Conservation (phyloP, 1,140 invertebrate genomes). For the Neelides sp. region DNA sequence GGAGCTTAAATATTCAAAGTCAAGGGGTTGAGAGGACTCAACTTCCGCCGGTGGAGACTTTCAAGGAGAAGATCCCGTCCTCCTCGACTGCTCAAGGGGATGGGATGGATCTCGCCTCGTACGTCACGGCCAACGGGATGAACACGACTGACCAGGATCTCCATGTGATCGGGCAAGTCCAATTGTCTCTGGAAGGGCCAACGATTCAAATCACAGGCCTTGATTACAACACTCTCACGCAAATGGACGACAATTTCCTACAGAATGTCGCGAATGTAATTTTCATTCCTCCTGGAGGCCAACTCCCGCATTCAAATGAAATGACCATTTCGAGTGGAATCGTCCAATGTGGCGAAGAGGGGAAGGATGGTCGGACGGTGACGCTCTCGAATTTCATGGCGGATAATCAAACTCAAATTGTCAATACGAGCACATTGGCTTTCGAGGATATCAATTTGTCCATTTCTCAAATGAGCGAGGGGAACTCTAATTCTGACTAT, state of each 20-base stretch:
- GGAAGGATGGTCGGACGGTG: too few species aligned
- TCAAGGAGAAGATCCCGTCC: neutral
- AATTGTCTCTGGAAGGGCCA: conserved; percentile 36
- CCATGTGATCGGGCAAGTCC: conserved; percentile 34
- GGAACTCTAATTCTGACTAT: too few species aligned
- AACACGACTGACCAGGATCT: conserved; percentile 10
- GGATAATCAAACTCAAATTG: too few species aligned
- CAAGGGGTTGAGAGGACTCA: neutral
- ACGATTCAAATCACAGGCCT: conserved; percentile 37
- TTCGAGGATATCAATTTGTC: too few species aligned
- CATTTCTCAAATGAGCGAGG: neutral
- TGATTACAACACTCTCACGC: conserved; percentile 38
- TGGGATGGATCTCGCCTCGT: neutral
- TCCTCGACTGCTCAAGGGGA: neutral
- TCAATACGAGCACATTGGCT: too few species aligned
- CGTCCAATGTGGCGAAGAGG: too few species aligned
- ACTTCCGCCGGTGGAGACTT: neutral
- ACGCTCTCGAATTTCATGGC: too few species aligned
- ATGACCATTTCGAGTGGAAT: too few species aligned
- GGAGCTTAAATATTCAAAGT: neutral
- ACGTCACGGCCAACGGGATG: neutral
- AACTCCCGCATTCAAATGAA: too few species aligned
- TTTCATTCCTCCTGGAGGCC: conserved; percentile 16
- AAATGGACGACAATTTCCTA: conserved; percentile 39
- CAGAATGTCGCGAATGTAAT: conserved; percentile 32